phyloP scores from a whole-genome alignment of 2,113 vertebrate species.

The Micronycteris hirsuta region DNA sequence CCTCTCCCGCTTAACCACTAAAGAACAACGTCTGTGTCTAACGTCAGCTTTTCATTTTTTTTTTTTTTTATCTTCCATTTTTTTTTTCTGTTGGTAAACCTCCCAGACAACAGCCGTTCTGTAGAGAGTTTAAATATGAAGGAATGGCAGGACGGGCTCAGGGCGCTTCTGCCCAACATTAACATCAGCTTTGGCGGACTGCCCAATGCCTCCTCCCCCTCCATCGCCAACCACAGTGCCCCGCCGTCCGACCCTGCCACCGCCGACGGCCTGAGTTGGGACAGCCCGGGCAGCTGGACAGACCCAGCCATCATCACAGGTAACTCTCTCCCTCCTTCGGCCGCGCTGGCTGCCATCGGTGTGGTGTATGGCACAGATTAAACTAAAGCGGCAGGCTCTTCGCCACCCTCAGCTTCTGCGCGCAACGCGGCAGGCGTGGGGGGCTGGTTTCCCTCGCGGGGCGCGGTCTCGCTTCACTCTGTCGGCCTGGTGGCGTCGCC shows the following conservation, averaged over 20 bases:
- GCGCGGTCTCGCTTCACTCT: constrained; percentile 12
- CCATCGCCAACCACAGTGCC: constrained; percentile 98
- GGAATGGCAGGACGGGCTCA: constrained; percentile 99
- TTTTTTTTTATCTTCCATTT: constrained; percentile 84
- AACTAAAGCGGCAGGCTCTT: constrained; percentile 76
- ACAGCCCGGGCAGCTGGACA: constrained; percentile 98
- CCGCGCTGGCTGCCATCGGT: constrained; percentile 74
- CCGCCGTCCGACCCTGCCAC: constrained; percentile 89
- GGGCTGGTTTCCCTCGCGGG: constrained; percentile 43
- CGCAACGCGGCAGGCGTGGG: constrained; percentile 59
- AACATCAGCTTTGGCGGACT: constrained; percentile 99
- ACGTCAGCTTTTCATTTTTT: constrained; percentile 88
- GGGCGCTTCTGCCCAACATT: constrained; percentile 99
- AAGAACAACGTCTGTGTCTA: constrained; percentile 86
- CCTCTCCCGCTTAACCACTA: constrained; percentile 77
- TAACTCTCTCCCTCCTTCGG: constrained; percentile 85
- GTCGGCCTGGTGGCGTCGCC: constrained; percentile 58
- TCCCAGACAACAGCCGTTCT: constrained; percentile 97
- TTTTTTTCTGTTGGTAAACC: constrained; percentile 85
- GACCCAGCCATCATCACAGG: constrained; percentile 99
- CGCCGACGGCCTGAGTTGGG: constrained; percentile 98
- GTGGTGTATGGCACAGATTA: constrained; percentile 76
- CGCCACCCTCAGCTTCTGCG: constrained; percentile 71
- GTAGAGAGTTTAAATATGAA: constrained; percentile 99
- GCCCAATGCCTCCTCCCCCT: constrained; percentile 95